Evolutionary conservation across 2,888 invertebrate species (phyloP).

Genomic region (Cheiracanthium punctorium): DNA sequence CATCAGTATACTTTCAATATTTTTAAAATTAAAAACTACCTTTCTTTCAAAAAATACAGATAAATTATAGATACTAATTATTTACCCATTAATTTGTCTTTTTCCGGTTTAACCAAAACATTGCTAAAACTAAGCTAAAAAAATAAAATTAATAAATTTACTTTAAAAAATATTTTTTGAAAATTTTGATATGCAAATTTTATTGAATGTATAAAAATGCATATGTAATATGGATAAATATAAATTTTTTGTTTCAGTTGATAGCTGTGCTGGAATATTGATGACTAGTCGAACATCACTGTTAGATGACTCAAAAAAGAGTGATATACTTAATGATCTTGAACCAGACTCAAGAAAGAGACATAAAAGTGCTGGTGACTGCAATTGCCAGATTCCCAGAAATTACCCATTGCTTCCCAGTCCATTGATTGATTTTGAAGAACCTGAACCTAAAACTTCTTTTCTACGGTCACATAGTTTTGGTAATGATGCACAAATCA

Average conservation of each 20-base stretch:
- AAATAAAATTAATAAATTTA: too few species aligned
- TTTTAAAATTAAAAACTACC: too few species aligned
- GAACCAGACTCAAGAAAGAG: constrained; percentile 40
- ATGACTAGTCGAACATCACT: constrained; percentile 76
- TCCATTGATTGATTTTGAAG: constrained; percentile 15
- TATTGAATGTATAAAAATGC: background rate
- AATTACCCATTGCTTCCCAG: constrained; percentile 30
- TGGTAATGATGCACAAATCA: constrained; percentile 87
- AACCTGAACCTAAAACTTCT: constrained; percentile 26
- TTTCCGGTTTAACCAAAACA: too few species aligned
- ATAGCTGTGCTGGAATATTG: constrained; percentile 79
- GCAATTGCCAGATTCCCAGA: constrained; percentile 17
- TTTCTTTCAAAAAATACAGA: too few species aligned
- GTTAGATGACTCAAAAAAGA: background rate
- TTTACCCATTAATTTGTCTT: too few species aligned
- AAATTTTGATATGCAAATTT: too few species aligned
- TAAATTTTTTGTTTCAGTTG: constrained; percentile 75
- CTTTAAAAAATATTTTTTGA: too few species aligned
- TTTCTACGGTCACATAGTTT: constrained; percentile 82
- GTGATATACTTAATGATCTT: background rate
- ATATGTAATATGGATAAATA: too few species aligned
- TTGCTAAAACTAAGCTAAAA: too few species aligned
- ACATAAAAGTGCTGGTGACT: constrained; percentile 70
- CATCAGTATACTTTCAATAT: too few species aligned
- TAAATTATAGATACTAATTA: too few species aligned